Evolutionary conservation across 2,888 invertebrate genomes (phyloP), one percentile per base, ranked within the genome.

Genomic region (Nemapogon koenigi): DNA sequence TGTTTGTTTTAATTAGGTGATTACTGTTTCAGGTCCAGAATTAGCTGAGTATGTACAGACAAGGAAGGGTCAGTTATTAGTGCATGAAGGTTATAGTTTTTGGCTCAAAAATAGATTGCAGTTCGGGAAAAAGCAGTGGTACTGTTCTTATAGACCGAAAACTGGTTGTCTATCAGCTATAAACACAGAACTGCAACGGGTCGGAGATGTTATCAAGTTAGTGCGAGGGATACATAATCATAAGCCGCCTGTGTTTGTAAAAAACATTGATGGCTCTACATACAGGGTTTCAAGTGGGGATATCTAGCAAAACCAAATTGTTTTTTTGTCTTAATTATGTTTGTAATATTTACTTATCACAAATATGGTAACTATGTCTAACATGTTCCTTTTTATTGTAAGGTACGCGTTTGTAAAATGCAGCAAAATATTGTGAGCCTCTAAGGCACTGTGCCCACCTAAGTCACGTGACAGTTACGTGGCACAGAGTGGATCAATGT

Each of bases 101-200:
- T 59, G 69, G 35, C 71, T 75, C 46, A 75, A 73, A 55, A 63
- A 66, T 57, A 68, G 63, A 46, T 54, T 76, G 41, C 75, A 69
- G 48, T 76, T 71, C 51, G 76, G 75, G 2, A 68, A 75, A 2
- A 75, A 76, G 42, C 76, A 76, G 50, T 75, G 76, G 75, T 66
- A 65, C 38, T 76, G 76, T 40, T 73, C 75, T 1, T 76, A 59
- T 43, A 55, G 71, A 17, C 76, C 73, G 49, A 75, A 70, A 57
- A 76, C 76, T 50, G 76, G 76, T 51, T 76, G 76, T 54, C 75
- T 76, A 51, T 73, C 72, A 4, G 55, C 68, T 36, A 76, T 76
- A 46, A 76, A 76, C 46, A 75, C 76, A 70, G 73, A 75, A 50
- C 59, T 64, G 0, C 63, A 40, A 8, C 30, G 22, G 16, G 29